A percentile compares a stretch with the other conserved stretches of the same genome.
These are phyloP conservation scores for Chloroclysta siterata DNA, from an alignment of 2,888 invertebrate species.

Conservation along the genomic window DNA sequence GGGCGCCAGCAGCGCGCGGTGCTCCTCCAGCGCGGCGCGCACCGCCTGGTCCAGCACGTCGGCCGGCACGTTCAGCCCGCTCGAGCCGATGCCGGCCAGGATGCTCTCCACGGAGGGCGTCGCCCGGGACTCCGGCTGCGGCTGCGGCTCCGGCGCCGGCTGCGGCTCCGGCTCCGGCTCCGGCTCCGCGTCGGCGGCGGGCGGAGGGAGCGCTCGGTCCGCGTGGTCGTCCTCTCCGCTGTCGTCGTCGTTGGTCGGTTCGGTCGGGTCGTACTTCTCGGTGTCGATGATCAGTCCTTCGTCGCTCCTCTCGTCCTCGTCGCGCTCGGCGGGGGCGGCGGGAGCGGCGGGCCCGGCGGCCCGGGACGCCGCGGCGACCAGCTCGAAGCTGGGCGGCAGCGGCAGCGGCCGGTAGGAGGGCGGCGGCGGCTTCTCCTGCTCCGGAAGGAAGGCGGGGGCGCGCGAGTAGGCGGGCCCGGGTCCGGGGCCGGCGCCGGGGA, in stretches of 20 bases:
- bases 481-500: constrained; percentile 35
- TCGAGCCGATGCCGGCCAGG: constrained; percentile 55
- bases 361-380: constrained; percentile 27
- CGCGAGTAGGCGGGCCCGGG: constrained; percentile 31
- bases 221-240: constrained; percentile 54
- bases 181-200: constrained; percentile 2
- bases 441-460: constrained; percentile 4
- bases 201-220: constrained; percentile 12
- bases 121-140: constrained; percentile 14
- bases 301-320: constrained; percentile 84
- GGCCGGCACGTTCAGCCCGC: constrained; percentile 54
- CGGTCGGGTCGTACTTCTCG: constrained; percentile 85
- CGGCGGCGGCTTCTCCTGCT: constrained; percentile 34
- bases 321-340: constrained; percentile 31
- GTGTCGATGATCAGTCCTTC: constrained; percentile 85
- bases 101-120: constrained; percentile 48
- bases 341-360: constrained; percentile 55
- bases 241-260: constrained; percentile 75
- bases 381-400: constrained; percentile 68
- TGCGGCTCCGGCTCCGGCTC: constrained; percentile 12
- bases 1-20: constrained; percentile 56
- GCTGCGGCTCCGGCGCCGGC: constrained; percentile 13
- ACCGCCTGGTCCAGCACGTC: constrained; percentile 67
- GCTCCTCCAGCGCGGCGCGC: constrained; percentile 69
- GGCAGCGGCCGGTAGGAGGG: constrained; percentile 56